Evolutionary conservation across 2,888 invertebrate species (phyloP).

Genomic region (Eupithecia subumbrata): DNA sequence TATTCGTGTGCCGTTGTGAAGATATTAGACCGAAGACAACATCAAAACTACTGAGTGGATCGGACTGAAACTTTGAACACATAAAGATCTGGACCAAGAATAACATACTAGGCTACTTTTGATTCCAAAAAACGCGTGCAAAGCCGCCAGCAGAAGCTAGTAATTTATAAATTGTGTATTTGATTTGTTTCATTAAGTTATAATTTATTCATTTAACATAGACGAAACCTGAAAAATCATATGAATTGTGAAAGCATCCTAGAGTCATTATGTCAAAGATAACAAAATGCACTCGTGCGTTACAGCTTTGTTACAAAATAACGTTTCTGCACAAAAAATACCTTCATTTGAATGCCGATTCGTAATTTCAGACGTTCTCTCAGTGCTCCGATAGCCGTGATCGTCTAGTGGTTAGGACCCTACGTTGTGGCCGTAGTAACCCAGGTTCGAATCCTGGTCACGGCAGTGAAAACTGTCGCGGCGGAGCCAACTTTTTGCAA

Average conservation of each 20-base stretch:
- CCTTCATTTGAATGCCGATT: slow-evolving; percentile 17
- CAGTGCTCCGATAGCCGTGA: slow-evolving; percentile 74
- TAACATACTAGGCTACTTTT: too few relatives aligned
- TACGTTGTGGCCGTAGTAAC: slow-evolving; percentile 91
- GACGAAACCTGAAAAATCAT: not conserved
- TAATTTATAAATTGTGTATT: not conserved
- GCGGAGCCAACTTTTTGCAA: slow-evolving; percentile 47
- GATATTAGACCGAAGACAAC: too few relatives aligned
- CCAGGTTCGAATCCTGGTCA: slow-evolving; percentile 88
- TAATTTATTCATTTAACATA: not conserved
- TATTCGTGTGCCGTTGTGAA: too few relatives aligned
- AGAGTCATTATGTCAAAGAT: not conserved
- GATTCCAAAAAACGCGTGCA: too few relatives aligned
- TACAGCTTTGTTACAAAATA: slow-evolving; percentile 10
- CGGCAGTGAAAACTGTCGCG: slow-evolving; percentile 73
- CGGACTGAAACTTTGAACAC: too few relatives aligned
- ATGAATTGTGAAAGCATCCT: not conserved
- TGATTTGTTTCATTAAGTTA: not conserved
- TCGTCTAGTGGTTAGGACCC: slow-evolving; percentile 89
- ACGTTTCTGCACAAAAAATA: slow-evolving; percentile 9
- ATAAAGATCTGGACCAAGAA: too few relatives aligned
- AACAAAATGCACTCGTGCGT: slow-evolving; percentile 34
- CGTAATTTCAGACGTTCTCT: slow-evolving; percentile 20
- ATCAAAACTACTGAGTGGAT: too few relatives aligned
- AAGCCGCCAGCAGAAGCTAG: too few relatives aligned